Evolutionary conservation across 1,140 invertebrate genomes (phyloP), one percentile per base, ranked within the genome.

Genomic region (Drosophila neocordata): DNA sequence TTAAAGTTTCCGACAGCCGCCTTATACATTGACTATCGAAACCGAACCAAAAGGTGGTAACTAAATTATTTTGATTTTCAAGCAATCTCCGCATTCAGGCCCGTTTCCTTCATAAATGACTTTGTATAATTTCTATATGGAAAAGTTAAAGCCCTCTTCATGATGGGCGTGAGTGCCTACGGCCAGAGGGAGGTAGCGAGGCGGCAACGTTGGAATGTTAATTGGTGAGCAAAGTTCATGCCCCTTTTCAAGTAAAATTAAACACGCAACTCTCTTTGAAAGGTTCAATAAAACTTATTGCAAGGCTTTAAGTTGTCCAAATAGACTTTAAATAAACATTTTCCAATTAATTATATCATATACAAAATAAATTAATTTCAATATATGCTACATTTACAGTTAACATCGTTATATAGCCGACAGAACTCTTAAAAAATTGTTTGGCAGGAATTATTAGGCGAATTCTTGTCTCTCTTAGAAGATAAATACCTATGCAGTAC

Each of bases 1-100:
- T 78, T 77, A 77, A 88, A 83, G 83, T 89, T 87, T 87, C 71
- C 83, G 82, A 87, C 82, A 79, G 70, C 58, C 67, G 31, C 62
- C 41, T 48, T 48, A 48, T 48, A 48, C 6, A 31, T 31, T 31
- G 41, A 48, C 41, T 48, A 48, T 48, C 41, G 15, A 48, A 48
- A 48, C 41, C 18, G 41, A 20, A 48, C 41, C 41, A 18, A 65
- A 53, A 68, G 83, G 78, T 79, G 78, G 83, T 65, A 88, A 88
- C 83, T 88, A 88, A 83, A 88, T 88, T 88, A 88, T 83, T 83
- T 88, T 68, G 79, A 79, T 73, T 66, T 79, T 55, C 68, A 35
- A 41, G 34, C 31, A 52, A 27, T 48, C 41, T 38, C 5, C 27
- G 18, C 37, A 53, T 44, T 22, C 4, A 24, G 38, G 4, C 9